Conservation (phyloP, 2,888 invertebrate genomes). For the Polietes domitor region DNA sequence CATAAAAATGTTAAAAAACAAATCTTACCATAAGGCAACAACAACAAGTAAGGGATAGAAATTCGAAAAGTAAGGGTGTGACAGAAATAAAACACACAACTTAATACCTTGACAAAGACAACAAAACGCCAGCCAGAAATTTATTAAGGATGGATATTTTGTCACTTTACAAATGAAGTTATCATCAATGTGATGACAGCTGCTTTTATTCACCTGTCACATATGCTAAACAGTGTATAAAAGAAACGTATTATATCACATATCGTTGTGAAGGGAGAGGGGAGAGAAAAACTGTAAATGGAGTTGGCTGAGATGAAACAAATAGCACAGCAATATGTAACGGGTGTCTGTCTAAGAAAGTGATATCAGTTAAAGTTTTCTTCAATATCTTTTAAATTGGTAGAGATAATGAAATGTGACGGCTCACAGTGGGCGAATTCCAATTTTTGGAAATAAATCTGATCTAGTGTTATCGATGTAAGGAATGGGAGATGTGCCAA, state of each 20-base stretch:
- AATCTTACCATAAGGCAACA: background rate
- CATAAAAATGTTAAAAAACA: background rate
- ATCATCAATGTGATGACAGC: conserved; percentile 71
- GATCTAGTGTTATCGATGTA: too few relatives aligned
- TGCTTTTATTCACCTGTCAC: conserved; percentile 77
- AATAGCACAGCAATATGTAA: conserved; percentile 3
- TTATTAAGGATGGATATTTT: conserved; percentile 27
- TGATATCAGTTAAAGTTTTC: too few relatives aligned
- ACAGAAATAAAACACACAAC: background rate
- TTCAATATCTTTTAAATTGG: too few relatives aligned
- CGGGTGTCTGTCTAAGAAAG: background rate
- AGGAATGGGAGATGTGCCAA: too few relatives aligned
- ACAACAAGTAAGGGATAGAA: conserved; percentile 3
- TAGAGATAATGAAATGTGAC: too few relatives aligned
- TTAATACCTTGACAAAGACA: conserved; percentile 11
- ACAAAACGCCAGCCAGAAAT: background rate
- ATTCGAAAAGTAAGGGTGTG: background rate
- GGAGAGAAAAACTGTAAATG: background rate
- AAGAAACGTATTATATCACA: conserved; percentile 17
- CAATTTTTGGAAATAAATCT: too few relatives aligned
- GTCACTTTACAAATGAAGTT: conserved; percentile 72
- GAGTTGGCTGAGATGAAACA: background rate
- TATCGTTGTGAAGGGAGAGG: background rate
- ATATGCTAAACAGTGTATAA: conserved; percentile 75
- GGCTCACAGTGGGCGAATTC: too few relatives aligned